Evolutionary conservation across 2,113 vertebrate genomes (phyloP).

Genomic region (Triplophysa rosa): DNA sequence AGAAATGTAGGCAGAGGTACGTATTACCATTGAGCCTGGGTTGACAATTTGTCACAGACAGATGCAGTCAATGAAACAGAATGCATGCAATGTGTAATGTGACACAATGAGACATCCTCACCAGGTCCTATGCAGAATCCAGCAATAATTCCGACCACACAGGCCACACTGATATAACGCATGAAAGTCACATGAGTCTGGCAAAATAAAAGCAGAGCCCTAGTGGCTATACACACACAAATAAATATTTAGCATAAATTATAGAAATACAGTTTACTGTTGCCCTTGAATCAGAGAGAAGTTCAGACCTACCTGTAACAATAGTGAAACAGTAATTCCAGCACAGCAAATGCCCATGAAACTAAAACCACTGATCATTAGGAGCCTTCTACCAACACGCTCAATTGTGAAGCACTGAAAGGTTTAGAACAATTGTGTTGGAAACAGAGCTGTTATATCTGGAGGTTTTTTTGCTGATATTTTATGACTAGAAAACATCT

Average conservation of each 20-base stretch:
- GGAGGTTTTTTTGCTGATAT: no score
- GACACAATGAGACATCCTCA: conserved; percentile 56
- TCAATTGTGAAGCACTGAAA: conserved; percentile 86
- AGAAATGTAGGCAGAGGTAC: no score
- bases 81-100: neutral
- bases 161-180: conserved; percentile 79
- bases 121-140: conserved; percentile 93
- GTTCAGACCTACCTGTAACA: conserved; percentile 76
- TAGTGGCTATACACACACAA: no score
- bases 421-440: neutral
- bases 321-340: conserved; percentile 81
- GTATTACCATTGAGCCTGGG: no score
- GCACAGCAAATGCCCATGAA: conserved; percentile 84
- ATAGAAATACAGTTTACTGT: no score
- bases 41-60: neutral
- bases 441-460: neutral
- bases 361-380: conserved; percentile 83
- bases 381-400: conserved; percentile 80
- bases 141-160: conserved; percentile 85
- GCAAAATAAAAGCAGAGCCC: neutral
- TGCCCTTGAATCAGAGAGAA: neutral
- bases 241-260: no score
- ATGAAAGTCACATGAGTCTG: conserved; percentile 73
- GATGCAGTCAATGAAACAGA: neutral
- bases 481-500: no score